Percentiles rank a stretch among this genome's conserved stretches.
phyloP scores from a whole-genome alignment of 2,888 invertebrate species.

The Dorcus parallelipipedus region DNA sequence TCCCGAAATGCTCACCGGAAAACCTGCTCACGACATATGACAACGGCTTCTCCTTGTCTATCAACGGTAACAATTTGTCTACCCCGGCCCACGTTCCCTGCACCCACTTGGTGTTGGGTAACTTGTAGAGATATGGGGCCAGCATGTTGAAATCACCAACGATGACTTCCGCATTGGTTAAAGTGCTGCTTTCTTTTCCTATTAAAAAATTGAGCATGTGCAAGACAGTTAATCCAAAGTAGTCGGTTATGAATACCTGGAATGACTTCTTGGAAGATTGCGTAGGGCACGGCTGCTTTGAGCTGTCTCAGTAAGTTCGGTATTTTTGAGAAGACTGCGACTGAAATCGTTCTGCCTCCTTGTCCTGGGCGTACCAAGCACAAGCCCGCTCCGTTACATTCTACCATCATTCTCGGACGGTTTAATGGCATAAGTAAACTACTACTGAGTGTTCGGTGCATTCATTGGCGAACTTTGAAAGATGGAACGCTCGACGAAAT shows the following conservation, averaged over 20 bases:
- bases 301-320: slow-evolving; percentile 39
- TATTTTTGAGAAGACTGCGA: slow-evolving; percentile 32
- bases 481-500: no score
- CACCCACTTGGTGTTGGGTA: slow-evolving; percentile 48
- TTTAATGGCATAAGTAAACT: no score
- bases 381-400: no score
- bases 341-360: no score
- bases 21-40: slow-evolving; percentile 44
- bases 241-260: slow-evolving; percentile 29
- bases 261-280: slow-evolving; percentile 34
- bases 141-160: slow-evolving; percentile 47
- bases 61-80: slow-evolving; percentile 37
- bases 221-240: neutral
- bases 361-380: no score
- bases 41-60: slow-evolving; percentile 32
- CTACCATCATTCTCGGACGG: no score
- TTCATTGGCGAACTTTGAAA: no score
- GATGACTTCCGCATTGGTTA: slow-evolving; percentile 44
- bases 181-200: slow-evolving; percentile 28
- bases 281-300: slow-evolving; percentile 31
- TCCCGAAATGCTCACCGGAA: slow-evolving; percentile 49
- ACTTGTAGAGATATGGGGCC: slow-evolving; percentile 40
- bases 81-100: slow-evolving; percentile 53
- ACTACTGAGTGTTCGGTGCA: no score
- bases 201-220: slow-evolving; percentile 3